These are phyloP conservation scores for Geococcyx californianus DNA, from an alignment of 2,113 vertebrate species.

Conservation along the genomic window DNA sequence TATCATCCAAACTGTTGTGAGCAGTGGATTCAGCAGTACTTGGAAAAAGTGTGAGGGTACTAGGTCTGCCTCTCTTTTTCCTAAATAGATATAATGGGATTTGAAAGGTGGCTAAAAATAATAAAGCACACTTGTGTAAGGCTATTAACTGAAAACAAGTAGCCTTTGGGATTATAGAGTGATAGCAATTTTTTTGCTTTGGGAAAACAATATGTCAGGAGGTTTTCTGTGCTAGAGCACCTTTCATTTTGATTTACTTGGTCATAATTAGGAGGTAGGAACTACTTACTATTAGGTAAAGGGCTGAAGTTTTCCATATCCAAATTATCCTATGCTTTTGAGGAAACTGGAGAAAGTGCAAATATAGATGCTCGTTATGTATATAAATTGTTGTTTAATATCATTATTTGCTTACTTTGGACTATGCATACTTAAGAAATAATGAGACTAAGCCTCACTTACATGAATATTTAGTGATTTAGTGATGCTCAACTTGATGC, in stretches of 20 bases:
- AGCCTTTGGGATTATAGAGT: not conserved
- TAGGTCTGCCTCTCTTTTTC: not conserved
- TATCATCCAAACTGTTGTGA: not conserved
- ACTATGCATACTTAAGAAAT: not conserved
- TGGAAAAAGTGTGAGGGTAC: not conserved
- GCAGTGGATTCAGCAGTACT: not conserved
- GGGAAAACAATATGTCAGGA: not conserved
- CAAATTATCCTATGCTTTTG: not conserved
- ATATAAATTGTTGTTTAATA: not conserved
- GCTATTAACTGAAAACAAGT: not conserved
- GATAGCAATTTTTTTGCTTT: not conserved
- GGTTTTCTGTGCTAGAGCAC: not conserved
- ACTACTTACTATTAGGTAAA: not conserved
- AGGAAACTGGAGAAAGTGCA: not conserved
- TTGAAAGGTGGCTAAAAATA: not conserved
- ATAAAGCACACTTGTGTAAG: not conserved
- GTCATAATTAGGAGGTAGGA: not conserved
- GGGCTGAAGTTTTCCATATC: not conserved
- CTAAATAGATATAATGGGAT: not conserved
- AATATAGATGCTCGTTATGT: not conserved
- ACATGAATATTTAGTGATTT: not conserved
- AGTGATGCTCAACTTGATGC: not conserved
- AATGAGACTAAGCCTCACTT: not conserved
- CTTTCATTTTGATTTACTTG: not conserved
- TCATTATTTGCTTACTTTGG: not conserved